Evolutionary conservation across 2,113 vertebrate species (phyloP).

Genomic region (Tautogolabrus adspersus): DNA sequence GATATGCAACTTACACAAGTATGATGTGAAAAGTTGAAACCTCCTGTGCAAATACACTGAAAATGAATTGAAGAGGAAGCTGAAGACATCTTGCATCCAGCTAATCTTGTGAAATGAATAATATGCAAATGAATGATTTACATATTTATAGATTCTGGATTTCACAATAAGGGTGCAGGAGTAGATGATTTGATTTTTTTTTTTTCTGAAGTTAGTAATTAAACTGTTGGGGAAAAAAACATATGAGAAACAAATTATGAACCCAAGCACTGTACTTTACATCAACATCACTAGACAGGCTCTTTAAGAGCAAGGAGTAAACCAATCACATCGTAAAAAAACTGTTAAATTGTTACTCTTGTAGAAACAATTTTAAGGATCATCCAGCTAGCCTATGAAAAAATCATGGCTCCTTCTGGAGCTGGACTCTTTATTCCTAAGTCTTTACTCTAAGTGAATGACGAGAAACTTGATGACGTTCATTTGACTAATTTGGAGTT

Average conservation of each 20-base stretch:
- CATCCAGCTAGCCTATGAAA: background rate
- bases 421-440: background rate
- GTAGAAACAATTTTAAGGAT: too few species aligned
- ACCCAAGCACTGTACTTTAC: background rate
- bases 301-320: background rate
- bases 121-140: background rate
- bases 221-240: background rate
- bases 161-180: background rate
- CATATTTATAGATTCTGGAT: constrained; percentile 2
- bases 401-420: background rate
- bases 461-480: background rate
- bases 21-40: background rate
- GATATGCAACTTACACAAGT: constrained; percentile 1
- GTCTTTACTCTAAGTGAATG: background rate
- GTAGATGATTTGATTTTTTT: background rate
- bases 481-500: background rate
- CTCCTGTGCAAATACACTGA: constrained; percentile 1
- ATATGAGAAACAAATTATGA: background rate
- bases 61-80: constrained; percentile 5
- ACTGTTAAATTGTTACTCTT: background rate
- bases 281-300: background rate
- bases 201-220: background rate
- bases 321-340: background rate
- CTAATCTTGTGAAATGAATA: constrained; percentile 1
- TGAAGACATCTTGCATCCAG: background rate